These are phyloP conservation scores for Laothoe populi DNA, from an alignment of 2,888 invertebrate species.

Conservation along the genomic window DNA sequence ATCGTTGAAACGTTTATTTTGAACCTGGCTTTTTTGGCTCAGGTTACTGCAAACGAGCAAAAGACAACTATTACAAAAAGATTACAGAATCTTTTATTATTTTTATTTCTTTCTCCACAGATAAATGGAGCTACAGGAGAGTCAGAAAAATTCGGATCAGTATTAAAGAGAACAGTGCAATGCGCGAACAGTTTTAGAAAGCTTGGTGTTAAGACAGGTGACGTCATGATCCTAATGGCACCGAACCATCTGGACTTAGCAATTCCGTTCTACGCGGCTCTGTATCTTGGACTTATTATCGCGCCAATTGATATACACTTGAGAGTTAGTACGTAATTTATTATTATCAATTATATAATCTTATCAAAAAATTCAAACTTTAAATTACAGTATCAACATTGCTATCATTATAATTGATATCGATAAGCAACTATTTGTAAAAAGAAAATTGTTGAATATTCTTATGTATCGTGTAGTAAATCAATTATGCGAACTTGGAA, in stretches of 20 bases:
- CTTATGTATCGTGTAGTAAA: too few species aligned
- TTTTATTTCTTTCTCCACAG: slow-evolving; percentile 31
- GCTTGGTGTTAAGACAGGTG: slow-evolving; percentile 58
- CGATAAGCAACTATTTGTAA: too few species aligned
- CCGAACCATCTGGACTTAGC: slow-evolving; percentile 63
- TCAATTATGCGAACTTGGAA: too few species aligned
- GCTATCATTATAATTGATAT: too few species aligned
- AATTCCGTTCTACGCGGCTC: slow-evolving; percentile 67
- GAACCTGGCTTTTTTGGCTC: too few species aligned
- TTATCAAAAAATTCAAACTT: too few species aligned
- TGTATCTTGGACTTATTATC: slow-evolving; percentile 60
- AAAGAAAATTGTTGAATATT: too few species aligned
- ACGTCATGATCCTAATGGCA: slow-evolving; percentile 66
- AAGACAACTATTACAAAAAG: too few species aligned
- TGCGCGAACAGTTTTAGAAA: slow-evolving; percentile 48
- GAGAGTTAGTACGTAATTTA: slow-evolving; percentile 52
- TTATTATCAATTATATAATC: not conserved
- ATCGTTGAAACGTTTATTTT: too few species aligned
- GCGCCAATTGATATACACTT: slow-evolving; percentile 49
- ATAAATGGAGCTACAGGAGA: slow-evolving; percentile 44
- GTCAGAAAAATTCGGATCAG: slow-evolving; percentile 39
- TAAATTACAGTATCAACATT: too few species aligned
- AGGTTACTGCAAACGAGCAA: too few species aligned
- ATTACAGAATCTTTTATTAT: too few species aligned
- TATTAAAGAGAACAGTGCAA: slow-evolving; percentile 37